A percentile compares a stretch with the other conserved stretches of the same genome.
phyloP scores from a whole-genome alignment of 1,140 invertebrate genomes.

The Dendrolimus kikuchii region DNA sequence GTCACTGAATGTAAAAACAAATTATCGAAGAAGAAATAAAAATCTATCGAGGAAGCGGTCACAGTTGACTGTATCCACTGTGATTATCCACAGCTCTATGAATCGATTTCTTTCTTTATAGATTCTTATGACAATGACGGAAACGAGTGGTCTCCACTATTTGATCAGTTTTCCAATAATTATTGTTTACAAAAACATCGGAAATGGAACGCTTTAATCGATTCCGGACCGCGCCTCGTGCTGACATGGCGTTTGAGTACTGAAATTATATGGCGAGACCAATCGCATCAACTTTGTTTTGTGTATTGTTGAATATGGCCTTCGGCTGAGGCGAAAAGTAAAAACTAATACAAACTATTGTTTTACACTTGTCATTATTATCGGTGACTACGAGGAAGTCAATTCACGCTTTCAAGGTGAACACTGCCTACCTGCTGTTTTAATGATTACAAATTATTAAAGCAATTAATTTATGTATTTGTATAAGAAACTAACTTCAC shows the following conservation, averaged over 20 bases:
- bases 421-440: slow-evolving; percentile 32
- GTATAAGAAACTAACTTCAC: neutral
- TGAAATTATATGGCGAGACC: slow-evolving; percentile 63
- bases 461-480: slow-evolving; percentile 3
- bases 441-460: slow-evolving; percentile 25
- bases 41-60: slow-evolving; percentile 64
- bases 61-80: slow-evolving; percentile 60
- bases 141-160: slow-evolving; percentile 55
- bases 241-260: slow-evolving; percentile 57
- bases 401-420: slow-evolving; percentile 56
- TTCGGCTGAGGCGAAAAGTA: slow-evolving; percentile 57
- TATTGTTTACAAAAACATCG: slow-evolving; percentile 59
- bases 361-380: slow-evolving; percentile 67
- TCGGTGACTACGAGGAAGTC: slow-evolving; percentile 56
- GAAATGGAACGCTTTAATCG: slow-evolving; percentile 61
- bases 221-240: slow-evolving; percentile 46
- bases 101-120: slow-evolving; percentile 45
- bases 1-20: slow-evolving; percentile 64
- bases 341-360: slow-evolving; percentile 66
- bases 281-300: slow-evolving; percentile 58
- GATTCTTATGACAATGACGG: slow-evolving; percentile 44
- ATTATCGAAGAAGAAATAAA: slow-evolving; percentile 63
- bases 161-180: slow-evolving; percentile 59
- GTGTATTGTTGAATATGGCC: slow-evolving; percentile 57
- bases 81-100: slow-evolving; percentile 56